Conservation (phyloP, 2,113 vertebrate genomes). For the Rhea americana region DNA sequence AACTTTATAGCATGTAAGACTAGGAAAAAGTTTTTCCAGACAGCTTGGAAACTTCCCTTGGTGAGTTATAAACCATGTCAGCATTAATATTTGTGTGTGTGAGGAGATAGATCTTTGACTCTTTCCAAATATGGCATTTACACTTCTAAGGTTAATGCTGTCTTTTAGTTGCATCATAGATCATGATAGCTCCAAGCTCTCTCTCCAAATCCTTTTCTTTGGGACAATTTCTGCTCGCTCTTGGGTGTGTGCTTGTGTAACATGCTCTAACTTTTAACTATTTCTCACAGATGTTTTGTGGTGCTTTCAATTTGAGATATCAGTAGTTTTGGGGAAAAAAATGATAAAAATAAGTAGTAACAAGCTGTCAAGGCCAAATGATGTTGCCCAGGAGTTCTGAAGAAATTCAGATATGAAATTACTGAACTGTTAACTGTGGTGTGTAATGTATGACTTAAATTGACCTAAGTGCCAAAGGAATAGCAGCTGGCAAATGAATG, state of each 20-base stretch:
- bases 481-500: background rate
- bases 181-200: accelerated
- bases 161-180: background rate
- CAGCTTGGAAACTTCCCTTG: background rate
- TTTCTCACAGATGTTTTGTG: background rate
- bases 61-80: background rate
- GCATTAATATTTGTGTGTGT: background rate
- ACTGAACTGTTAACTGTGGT: background rate
- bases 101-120: background rate
- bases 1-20: background rate
- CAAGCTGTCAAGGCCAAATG: background rate
- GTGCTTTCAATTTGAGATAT: background rate
- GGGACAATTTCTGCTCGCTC: background rate
- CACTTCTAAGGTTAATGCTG: background rate
- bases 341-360: background rate
- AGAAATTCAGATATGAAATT: background rate
- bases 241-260: accelerated
- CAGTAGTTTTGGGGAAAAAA: background rate
- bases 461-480: background rate
- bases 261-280: accelerated
- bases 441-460: background rate
- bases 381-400: background rate
- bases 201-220: background rate
- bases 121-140: background rate
- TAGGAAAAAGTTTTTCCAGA: background rate